These are phyloP conservation scores for Cinara cedri DNA, from an alignment of 2,888 invertebrate genomes.

Conservation along the genomic window DNA sequence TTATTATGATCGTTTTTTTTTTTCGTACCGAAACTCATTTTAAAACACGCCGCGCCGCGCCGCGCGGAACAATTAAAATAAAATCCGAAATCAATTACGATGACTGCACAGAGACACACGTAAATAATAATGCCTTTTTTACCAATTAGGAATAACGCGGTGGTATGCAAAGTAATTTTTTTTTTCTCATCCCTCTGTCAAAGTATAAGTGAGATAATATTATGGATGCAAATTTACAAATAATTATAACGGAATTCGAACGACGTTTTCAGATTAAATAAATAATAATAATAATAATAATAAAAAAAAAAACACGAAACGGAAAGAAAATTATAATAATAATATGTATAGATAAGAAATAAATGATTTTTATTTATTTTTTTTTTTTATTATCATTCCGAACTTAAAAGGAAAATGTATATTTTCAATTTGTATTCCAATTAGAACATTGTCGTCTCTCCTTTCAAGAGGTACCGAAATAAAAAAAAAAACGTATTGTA, in stretches of 20 bases:
- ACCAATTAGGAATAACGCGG: constrained; percentile 22
- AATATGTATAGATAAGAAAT: neutral
- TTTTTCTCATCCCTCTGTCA: neutral
- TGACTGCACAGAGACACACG: neutral
- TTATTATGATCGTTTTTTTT: neutral
- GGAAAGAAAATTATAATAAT: neutral
- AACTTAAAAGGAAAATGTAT: no score
- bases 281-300: no score
- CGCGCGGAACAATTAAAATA: constrained; percentile 32
- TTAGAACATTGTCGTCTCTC: no score
- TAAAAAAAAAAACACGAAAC: neutral
- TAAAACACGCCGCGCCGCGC: neutral
- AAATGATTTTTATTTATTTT: neutral
- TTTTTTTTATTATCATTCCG: neutral
- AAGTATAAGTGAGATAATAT: constrained; percentile 2
- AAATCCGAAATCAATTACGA: constrained; percentile 46
- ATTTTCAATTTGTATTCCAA: no score
- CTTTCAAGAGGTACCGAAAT: no score
- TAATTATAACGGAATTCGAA: neutral
- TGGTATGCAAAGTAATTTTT: constrained; percentile 12
- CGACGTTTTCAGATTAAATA: neutral
- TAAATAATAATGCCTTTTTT: constrained; percentile 22
- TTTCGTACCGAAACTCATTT: constrained; percentile 7
- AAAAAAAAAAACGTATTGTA: no score
- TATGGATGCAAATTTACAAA: constrained; percentile 27